Base-by-base conservation (phyloP, 2,113 vertebrate genomes). In the Rhinoptilus africanus region DNA sequence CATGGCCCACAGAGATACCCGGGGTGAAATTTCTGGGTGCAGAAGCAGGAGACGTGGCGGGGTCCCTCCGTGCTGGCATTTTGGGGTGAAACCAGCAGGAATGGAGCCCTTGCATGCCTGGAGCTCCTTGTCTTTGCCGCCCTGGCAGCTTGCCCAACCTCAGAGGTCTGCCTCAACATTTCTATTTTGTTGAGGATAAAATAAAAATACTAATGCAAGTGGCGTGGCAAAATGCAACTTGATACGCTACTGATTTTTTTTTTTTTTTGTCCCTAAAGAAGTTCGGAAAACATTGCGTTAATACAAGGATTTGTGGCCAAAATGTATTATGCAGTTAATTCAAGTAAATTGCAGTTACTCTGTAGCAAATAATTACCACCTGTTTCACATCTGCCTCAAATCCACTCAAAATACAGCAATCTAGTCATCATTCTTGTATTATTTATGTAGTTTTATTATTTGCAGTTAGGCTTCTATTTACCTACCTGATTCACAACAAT, bases 301-400 rank as follows among this genome's bases (percentile, higher is more conserved):
- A 71, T 89, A 75, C 16, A 45, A 68, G 48, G 80, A 64, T 89
- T 95, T 79, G 73, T 93, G 89, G 93, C 88, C 89, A 96, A 92
- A 95, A 95, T 88, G 54, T 84, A 78, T 92, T 90, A 73, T 51
- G 86, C 66, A 48, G 66, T 93, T 96, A 96, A 97, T 93, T 95
- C 85, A 86, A 96, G 56, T 90, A 91, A 92, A 96, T 92, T 88
- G 92, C 89, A 88, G 51, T 93, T 92, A 92, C 48, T 93, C 60
- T 85, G 85, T 90, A 86, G 85, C 73, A 91, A 96, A 86, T 96
- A 86, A 95, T 97, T 95, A 88, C 77, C 91, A 92, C 95, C 92
- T 92, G 81, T 68, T 95, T 95, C 82, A 85, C 51, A 93, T 92
- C 93, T 96, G 96, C 75, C 87, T 94, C 73, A 84, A 81, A 95